Evolutionary conservation across 2,113 vertebrate genomes (phyloP).

Genomic region (Morone chrysops): DNA sequence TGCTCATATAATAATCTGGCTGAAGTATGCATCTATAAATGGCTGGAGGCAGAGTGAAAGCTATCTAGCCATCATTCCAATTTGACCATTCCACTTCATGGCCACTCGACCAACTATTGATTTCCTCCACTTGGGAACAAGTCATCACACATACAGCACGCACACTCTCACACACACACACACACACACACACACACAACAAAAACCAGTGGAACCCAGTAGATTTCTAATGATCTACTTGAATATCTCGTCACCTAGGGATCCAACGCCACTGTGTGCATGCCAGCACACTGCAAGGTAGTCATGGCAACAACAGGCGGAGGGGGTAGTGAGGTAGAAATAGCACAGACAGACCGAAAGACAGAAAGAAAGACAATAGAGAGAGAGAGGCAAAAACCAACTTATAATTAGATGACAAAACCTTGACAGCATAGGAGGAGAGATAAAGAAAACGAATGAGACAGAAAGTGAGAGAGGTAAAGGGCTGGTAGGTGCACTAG

Average conservation of each 20-base stretch:
- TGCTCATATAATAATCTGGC: conserved; percentile 42
- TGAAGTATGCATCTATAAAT: conserved; percentile 44
- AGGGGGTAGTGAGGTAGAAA: conserved; percentile 66
- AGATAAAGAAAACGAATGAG: conserved; percentile 39
- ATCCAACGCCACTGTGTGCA: conserved; percentile 65
- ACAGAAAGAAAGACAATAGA: conserved; percentile 47
- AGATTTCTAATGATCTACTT: conserved; percentile 72
- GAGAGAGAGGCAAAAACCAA: conserved; percentile 47
- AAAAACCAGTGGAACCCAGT: conserved; percentile 23
- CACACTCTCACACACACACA: not conserved
- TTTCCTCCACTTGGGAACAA: conserved; percentile 34
- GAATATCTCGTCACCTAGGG: conserved; percentile 68
- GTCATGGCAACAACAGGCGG: conserved; percentile 80
- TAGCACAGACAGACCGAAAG: conserved; percentile 46
- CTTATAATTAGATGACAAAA: conserved; percentile 61
- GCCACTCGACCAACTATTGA: conserved; percentile 31
- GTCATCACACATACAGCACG: not conserved
- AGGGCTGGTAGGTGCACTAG: conserved; percentile 46
- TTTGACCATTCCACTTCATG: conserved; percentile 17
- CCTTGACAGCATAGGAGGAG: conserved; percentile 51
- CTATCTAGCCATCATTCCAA: conserved; percentile 26
- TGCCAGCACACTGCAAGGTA: conserved; percentile 77
- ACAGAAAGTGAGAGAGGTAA: conserved; percentile 34
- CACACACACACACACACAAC: not conserved
- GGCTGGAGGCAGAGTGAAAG: conserved; percentile 37